A percentile compares a stretch with the other conserved stretches of the same genome.
Evolutionary conservation across 1,140 invertebrate genomes (phyloP).

Genomic region (Pectinophora gossypiella): DNA sequence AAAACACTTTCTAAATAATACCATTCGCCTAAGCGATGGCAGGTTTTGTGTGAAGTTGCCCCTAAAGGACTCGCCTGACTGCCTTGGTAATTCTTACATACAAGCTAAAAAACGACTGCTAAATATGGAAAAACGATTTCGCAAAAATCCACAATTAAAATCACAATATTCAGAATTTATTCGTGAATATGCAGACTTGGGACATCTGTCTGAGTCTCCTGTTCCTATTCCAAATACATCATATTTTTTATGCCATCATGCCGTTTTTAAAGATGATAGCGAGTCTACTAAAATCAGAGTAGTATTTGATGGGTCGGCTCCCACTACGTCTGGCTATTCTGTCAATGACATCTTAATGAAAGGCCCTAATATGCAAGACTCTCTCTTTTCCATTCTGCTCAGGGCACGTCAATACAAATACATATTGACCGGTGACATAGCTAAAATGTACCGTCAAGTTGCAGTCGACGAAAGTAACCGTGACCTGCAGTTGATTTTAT

Average conservation of each 20-base stretch:
- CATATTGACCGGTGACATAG: slow-evolving; percentile 35
- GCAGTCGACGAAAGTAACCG: slow-evolving; percentile 11
- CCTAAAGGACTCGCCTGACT: slow-evolving; percentile 6
- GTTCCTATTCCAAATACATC: slow-evolving; percentile 18
- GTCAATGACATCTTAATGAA: slow-evolving; percentile 27
- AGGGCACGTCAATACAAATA: slow-evolving; percentile 41
- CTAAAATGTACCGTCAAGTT: slow-evolving; percentile 13
- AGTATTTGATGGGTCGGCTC: slow-evolving; percentile 23
- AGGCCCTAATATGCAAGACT: slow-evolving; percentile 18
- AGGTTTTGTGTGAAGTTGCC: slow-evolving; percentile 12
- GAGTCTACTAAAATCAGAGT: slow-evolving; percentile 16
- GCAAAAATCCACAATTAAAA: slow-evolving; percentile 3
- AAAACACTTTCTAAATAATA: slow-evolving; percentile 16
- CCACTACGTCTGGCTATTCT: slow-evolving; percentile 22
- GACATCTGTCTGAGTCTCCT: slow-evolving; percentile 7
- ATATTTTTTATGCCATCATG: slow-evolving; percentile 20
- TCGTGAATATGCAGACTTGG: slow-evolving; percentile 7
- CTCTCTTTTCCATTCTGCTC: slow-evolving; percentile 36
- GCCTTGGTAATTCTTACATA: slow-evolving; percentile 7
- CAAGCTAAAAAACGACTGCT: slow-evolving; percentile 3
- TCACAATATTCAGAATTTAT: slow-evolving; percentile 8
- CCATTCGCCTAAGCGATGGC: slow-evolving; percentile 9
- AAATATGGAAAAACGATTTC: background rate
- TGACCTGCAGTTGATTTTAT: slow-evolving; percentile 34
- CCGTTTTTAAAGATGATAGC: slow-evolving; percentile 8